A percentile compares a stretch with the other conserved stretches of the same genome.
Evolutionary conservation across 2,113 vertebrate species (phyloP).

Genomic region (Brienomyrus brachyistius): DNA sequence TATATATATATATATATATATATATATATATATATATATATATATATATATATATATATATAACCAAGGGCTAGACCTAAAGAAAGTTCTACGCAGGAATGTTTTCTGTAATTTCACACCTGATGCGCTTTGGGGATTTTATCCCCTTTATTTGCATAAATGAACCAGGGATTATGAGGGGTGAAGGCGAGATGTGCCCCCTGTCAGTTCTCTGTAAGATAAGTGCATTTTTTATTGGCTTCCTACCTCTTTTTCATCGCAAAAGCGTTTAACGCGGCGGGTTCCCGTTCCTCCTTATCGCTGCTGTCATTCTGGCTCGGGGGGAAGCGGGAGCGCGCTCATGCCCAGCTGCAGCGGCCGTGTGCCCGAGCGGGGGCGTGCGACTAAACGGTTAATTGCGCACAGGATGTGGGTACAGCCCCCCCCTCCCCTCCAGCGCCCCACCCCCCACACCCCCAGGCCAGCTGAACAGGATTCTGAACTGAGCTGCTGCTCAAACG

Average conservation of each 20-base stretch:
- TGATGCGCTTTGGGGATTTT: neutral
- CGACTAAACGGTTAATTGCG: neutral
- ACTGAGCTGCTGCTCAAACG: neutral
- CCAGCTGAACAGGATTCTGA: too few relatives aligned
- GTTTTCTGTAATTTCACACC: neutral
- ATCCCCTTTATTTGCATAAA: neutral
- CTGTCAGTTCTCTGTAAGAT: neutral
- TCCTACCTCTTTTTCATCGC: neutral
- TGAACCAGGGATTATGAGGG: neutral
- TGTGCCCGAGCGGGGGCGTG: neutral
- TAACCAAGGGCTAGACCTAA: neutral
- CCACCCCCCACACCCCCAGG: too few relatives aligned
- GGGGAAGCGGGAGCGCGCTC: neutral
- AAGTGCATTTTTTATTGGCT: neutral
- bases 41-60: too few relatives aligned
- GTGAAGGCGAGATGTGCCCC: neutral
- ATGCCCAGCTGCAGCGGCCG: neutral
- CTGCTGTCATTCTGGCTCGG: neutral
- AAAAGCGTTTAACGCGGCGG: neutral
- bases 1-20: too few relatives aligned
- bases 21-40: too few relatives aligned
- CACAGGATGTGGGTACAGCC: constrained; percentile 30
- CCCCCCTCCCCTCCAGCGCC: neutral
- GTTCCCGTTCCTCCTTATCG: neutral
- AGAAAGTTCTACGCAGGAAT: neutral